Conservation (phyloP, 2,113 vertebrate genomes). For the Synodontis membranacea region DNA sequence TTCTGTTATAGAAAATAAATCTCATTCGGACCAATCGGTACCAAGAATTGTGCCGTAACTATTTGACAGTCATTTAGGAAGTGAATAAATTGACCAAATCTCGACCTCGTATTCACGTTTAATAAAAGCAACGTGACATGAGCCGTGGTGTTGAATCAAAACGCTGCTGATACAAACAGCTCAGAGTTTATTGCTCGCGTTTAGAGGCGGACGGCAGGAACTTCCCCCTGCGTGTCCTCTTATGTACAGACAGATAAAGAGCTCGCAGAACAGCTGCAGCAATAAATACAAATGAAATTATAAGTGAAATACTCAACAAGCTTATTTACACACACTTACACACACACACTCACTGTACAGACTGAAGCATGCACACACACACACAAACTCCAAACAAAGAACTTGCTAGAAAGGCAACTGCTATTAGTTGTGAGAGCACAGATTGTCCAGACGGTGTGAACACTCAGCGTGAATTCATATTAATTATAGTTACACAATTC, state of each 20-base stretch:
- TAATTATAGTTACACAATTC: neutral
- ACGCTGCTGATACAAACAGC: slow-evolving; percentile 90
- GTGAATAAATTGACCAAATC: neutral
- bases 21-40: neutral
- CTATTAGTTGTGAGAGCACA: too few species aligned
- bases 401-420: slow-evolving; percentile 12
- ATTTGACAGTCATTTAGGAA: neutral
- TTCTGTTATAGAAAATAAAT: neutral
- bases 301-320: slow-evolving; percentile 1
- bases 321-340: slow-evolving; percentile 26
- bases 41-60: neutral
- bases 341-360: neutral
- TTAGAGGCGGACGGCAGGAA: slow-evolving; percentile 83
- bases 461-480: neutral
- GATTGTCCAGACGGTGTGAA: neutral
- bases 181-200: slow-evolving; percentile 94
- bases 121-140: neutral
- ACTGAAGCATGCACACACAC: neutral
- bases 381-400: neutral
- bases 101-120: neutral
- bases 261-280: slow-evolving; percentile 88
- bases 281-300: slow-evolving; percentile 88
- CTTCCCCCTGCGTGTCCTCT: slow-evolving; percentile 83
- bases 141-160: slow-evolving; percentile 75
- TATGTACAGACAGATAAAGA: slow-evolving; percentile 76